phyloP scores from a whole-genome alignment of 2,113 vertebrate species.

The Leuciscus idus region DNA sequence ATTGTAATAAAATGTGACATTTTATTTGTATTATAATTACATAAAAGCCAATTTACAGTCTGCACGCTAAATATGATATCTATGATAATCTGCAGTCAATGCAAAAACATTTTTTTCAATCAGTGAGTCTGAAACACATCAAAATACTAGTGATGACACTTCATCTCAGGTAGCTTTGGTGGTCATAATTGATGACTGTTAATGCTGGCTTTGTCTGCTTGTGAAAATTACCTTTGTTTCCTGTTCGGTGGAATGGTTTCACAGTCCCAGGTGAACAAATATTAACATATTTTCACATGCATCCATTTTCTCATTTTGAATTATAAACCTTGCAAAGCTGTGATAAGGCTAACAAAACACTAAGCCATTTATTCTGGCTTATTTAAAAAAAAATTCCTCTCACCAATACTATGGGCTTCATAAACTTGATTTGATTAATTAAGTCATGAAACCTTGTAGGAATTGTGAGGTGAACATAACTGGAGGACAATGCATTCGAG shows the following conservation, averaged over 20 bases:
- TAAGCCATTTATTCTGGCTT: constrained; percentile 6
- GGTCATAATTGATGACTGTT: not conserved
- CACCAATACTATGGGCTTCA: not conserved
- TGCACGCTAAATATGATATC: too few relatives aligned
- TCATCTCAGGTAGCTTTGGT: not conserved
- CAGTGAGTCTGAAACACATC: too few relatives aligned
- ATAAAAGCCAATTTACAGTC: too few relatives aligned
- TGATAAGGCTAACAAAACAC: not conserved
- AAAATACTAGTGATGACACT: not conserved
- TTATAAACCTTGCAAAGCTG: not conserved
- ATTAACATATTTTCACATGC: not conserved
- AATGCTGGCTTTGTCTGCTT: not conserved
- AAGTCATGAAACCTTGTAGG: constrained; percentile 6
- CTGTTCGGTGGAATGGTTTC: not conserved
- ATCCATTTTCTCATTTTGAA: not conserved
- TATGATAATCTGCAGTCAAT: too few relatives aligned
- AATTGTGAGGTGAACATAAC: not conserved
- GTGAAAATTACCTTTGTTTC: not conserved
- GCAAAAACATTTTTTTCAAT: too few relatives aligned
- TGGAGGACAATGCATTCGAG: constrained; percentile 7
- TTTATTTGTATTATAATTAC: too few relatives aligned
- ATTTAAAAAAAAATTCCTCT: not conserved
- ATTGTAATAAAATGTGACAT: not conserved
- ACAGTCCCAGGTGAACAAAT: not conserved
- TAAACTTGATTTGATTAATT: constrained; percentile 21